Conservation (phyloP, 2,888 invertebrate genomes). For the Coelinius sp. region DNA sequence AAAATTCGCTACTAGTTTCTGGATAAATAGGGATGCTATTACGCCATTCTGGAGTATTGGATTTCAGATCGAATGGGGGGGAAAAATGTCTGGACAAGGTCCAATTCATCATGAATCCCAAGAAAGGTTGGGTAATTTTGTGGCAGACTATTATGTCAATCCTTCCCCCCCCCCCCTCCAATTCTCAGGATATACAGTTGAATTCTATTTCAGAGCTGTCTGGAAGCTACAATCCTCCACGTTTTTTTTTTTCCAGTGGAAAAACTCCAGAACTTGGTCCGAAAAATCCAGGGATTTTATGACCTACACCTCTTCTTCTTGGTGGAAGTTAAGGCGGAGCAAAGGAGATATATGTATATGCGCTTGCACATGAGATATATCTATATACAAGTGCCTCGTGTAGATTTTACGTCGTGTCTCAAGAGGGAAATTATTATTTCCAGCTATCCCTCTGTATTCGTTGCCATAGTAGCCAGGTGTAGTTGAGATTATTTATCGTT, state of each 20-base stretch:
- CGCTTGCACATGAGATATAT: slow-evolving; percentile 1
- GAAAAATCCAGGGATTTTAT: slow-evolving; percentile 5
- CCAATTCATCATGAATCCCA: not conserved
- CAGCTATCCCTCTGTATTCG: slow-evolving; percentile 11
- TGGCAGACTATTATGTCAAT: not conserved
- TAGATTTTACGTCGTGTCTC: slow-evolving; percentile 14
- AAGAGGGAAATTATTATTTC: slow-evolving; percentile 25
- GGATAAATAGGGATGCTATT: no score
- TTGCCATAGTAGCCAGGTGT: slow-evolving; percentile 5
- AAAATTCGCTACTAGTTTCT: not conserved
- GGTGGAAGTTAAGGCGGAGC: not conserved
- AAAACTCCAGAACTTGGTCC: slow-evolving; percentile 5
- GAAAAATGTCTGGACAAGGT: not conserved
- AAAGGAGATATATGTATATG: not conserved
- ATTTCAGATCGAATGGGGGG: not conserved
- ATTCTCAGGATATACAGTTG: not conserved
- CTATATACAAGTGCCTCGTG: not conserved
- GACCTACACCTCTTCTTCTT: slow-evolving; percentile 5
- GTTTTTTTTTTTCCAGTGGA: not conserved
- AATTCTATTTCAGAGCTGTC: not conserved
- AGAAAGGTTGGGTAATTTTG: not conserved
- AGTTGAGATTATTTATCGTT: slow-evolving; percentile 13
- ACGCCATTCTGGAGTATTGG: not conserved
- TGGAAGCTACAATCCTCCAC: not conserved
- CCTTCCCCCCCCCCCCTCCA: not conserved